phyloP scores from a whole-genome alignment of 2,888 invertebrate genomes.

The Capitulum mitella region DNA sequence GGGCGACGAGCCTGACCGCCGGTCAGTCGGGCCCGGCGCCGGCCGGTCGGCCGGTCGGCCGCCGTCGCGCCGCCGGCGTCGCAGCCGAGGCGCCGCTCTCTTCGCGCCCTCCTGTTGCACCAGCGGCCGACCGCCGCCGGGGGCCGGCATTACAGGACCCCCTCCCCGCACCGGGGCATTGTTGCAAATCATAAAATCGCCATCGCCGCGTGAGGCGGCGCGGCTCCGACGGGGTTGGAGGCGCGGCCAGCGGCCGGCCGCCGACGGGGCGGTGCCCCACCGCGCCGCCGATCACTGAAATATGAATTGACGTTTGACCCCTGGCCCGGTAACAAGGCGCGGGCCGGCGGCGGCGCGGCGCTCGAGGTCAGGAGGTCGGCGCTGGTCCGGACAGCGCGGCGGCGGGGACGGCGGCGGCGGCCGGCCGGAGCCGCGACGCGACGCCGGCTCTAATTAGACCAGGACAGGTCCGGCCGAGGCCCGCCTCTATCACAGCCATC shows the following conservation, averaged over 20 bases:
- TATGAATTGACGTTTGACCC: conserved; percentile 15
- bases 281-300: not conserved
- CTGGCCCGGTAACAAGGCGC: not conserved
- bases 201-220: not conserved
- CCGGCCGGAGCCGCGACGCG: too few relatives aligned
- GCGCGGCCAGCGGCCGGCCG: not conserved
- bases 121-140: not conserved
- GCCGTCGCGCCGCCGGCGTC: not conserved
- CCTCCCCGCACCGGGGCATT: not conserved
- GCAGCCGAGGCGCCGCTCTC: not conserved
- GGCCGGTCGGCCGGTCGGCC: too few relatives aligned
- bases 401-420: too few relatives aligned
- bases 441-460: too few relatives aligned
- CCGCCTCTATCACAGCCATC: too few relatives aligned
- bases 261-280: not conserved
- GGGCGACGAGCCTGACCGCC: not conserved
- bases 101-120: not conserved
- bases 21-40: not conserved
- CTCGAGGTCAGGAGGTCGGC: too few relatives aligned
- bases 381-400: too few relatives aligned
- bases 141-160: conserved; percentile 9
- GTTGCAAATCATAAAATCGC: conserved; percentile 22
- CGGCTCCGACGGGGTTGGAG: not conserved
- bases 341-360: too few relatives aligned
- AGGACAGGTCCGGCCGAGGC: too few relatives aligned